Evolutionary conservation across 2,797 vertebrate species (phyloP).

Genomic region (Discoglossus pictus): DNA sequence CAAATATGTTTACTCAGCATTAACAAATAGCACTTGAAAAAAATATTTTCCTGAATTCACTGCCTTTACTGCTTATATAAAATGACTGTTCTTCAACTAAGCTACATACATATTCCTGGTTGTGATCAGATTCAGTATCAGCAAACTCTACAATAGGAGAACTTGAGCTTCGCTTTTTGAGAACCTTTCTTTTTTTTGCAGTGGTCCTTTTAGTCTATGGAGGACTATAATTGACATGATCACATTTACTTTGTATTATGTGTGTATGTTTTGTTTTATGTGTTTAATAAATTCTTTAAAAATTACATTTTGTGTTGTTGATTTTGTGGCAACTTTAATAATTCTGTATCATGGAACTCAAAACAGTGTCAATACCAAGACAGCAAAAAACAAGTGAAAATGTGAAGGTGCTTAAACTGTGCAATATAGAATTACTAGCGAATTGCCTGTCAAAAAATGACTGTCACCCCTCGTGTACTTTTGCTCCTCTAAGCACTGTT

Average conservation of each 20-base stretch:
- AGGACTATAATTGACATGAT: constrained; percentile 66
- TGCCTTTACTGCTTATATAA: constrained; percentile 19
- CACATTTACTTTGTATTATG: constrained; percentile 84
- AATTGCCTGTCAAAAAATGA: too few relatives aligned
- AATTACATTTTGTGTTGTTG: constrained; percentile 49
- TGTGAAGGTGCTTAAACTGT: too few relatives aligned
- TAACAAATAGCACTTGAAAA: constrained; percentile 16
- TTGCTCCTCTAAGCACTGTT: too few relatives aligned
- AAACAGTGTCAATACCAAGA: too few relatives aligned
- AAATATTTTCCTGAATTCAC: neutral
- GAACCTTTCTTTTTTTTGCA: constrained; percentile 1
- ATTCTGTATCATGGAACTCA: too few relatives aligned
- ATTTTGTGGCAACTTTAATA: too few relatives aligned
- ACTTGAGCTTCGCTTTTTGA: neutral
- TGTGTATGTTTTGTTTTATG: constrained; percentile 94
- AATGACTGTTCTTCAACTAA: constrained; percentile 63
- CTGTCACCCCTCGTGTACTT: too few relatives aligned
- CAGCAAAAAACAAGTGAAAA: too few relatives aligned
- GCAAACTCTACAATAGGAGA: neutral
- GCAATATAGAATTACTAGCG: too few relatives aligned
- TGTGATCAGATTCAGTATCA: constrained; percentile 5
- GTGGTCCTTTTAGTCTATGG: constrained; percentile 52
- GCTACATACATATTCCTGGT: constrained; percentile 60
- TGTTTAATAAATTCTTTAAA: constrained; percentile 96
- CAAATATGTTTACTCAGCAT: neutral